Percentiles rank a stretch among this genome's conserved stretches.
Conservation (phyloP, 2,797 vertebrate genomes). For the Neomorphus geoffroyi region DNA sequence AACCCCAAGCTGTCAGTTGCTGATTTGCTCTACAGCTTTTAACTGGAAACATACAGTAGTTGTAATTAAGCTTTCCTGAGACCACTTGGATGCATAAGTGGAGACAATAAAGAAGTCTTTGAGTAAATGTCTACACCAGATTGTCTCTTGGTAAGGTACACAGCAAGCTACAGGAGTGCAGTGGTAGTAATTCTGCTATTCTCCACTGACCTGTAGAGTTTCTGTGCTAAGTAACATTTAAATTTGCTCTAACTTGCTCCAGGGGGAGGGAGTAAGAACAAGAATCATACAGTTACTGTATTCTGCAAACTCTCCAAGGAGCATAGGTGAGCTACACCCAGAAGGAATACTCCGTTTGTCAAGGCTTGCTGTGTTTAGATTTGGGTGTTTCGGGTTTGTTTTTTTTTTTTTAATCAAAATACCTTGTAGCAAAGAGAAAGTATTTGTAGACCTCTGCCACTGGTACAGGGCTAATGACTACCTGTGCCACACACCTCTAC, state of each 20-base stretch:
- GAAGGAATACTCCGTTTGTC: not conserved
- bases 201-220: not conserved
- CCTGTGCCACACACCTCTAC: not conserved
- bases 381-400: not conserved
- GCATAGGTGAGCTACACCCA: not conserved
- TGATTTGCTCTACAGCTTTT: not conserved
- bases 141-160: not conserved
- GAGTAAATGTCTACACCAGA: not conserved
- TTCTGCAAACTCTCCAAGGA: not conserved
- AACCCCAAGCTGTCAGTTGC: not conserved
- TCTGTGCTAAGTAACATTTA: not conserved
- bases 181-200: not conserved
- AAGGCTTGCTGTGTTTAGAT: not conserved
- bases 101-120: not conserved
- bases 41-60: not conserved
- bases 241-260: not conserved
- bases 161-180: not conserved
- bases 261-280: not conserved
- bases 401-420: not conserved
- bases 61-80: not conserved
- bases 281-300: not conserved
- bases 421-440: not conserved
- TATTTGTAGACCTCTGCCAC: not conserved
- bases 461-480: not conserved
- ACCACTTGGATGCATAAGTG: not conserved